Evolutionary conservation across 2,888 invertebrate genomes (phyloP).

Genomic region (Drosophila gaucha): DNA sequence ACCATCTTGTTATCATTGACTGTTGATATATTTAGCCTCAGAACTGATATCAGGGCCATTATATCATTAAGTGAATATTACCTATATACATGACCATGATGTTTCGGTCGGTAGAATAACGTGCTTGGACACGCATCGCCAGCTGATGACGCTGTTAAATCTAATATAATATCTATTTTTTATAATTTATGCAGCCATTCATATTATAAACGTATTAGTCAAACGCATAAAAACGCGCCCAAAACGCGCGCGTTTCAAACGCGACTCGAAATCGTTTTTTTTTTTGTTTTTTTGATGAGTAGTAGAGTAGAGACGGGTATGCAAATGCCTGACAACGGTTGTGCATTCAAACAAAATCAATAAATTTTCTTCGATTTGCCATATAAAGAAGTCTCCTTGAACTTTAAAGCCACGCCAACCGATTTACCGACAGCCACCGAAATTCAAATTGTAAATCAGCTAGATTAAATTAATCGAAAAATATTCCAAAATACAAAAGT

Average conservation of each 20-base stretch:
- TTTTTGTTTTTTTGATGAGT: neutral
- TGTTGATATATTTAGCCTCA: conserved; percentile 38
- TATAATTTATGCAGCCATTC: conserved; percentile 56
- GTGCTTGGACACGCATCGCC: conserved; percentile 47
- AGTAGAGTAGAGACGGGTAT: conserved; percentile 42
- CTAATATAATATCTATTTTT: neutral
- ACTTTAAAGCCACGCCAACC: conserved; percentile 57
- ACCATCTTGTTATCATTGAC: conserved; percentile 45
- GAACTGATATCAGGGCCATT: conserved; percentile 54
- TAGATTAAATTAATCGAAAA: conserved; percentile 3
- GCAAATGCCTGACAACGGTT: conserved; percentile 45
- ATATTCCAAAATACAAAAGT: neutral
- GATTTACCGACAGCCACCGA: conserved; percentile 23
- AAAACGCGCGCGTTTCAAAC: conserved; percentile 30
- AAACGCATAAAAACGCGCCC: conserved; percentile 38
- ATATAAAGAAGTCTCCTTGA: conserved; percentile 61
- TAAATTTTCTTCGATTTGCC: conserved; percentile 18
- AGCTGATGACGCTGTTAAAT: conserved; percentile 15
- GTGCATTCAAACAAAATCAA: conserved; percentile 18
- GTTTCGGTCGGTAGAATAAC: conserved; percentile 14
- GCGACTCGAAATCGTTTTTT: conserved; percentile 32
- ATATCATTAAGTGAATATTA: conserved; percentile 13
- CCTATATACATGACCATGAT: conserved; percentile 32
- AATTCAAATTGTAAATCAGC: conserved; percentile 34
- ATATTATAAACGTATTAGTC: conserved; percentile 72